Evolutionary conservation across 2,797 vertebrate genomes (phyloP).

Genomic region (Morus bassanus): DNA sequence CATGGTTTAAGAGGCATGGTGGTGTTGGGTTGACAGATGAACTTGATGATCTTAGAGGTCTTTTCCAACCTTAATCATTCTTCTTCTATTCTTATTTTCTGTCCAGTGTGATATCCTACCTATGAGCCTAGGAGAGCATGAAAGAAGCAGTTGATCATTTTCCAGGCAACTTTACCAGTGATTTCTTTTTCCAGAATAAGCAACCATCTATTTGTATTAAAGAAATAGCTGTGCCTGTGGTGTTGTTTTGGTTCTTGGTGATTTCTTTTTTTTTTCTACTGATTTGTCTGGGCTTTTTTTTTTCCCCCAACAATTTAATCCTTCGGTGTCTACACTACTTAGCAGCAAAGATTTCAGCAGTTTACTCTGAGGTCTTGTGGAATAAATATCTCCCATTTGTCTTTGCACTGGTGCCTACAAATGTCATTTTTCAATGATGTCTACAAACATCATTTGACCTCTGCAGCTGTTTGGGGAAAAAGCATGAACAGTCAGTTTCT

Average conservation of each 20-base stretch:
- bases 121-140: background rate
- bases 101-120: background rate
- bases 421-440: background rate
- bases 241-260: background rate
- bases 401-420: background rate
- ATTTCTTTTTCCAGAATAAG: background rate
- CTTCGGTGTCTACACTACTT: background rate
- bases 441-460: background rate
- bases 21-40: too few species aligned
- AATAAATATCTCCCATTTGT: background rate
- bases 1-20: too few species aligned
- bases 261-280: background rate
- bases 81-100: too few species aligned
- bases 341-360: background rate
- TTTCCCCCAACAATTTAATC: fast-evolving
- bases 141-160: background rate
- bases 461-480: background rate
- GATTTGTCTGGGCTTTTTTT: background rate
- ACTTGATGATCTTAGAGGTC: too few species aligned
- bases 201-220: background rate
- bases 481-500: background rate
- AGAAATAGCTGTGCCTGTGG: background rate
- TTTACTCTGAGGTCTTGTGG: background rate
- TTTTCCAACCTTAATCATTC: too few species aligned
- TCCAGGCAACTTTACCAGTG: background rate